phyloP scores from a whole-genome alignment of 2,797 vertebrate species.

The Amblyraja radiata region DNA sequence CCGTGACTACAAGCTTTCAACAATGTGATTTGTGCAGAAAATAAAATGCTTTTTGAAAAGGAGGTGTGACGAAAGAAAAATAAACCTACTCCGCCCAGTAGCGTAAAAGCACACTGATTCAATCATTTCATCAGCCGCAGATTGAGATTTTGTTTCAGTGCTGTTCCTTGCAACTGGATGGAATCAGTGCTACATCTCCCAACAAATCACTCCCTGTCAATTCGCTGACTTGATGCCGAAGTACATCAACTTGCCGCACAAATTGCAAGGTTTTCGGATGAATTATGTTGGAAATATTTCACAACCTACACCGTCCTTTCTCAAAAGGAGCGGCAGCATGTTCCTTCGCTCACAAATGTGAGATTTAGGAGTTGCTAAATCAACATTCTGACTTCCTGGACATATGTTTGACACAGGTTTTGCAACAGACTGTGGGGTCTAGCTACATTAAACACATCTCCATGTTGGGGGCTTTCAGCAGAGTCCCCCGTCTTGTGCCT shows the following conservation, averaged over 20 bases:
- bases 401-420: constrained; percentile 38
- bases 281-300: not conserved
- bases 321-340: not conserved
- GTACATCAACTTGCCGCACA: not conserved
- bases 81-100: not conserved
- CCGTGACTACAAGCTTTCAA: constrained; percentile 10
- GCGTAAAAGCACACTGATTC: not conserved
- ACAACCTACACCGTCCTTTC: not conserved
- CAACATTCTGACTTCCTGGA: constrained; percentile 35
- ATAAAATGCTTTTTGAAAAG: constrained; percentile 15
- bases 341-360: constrained; percentile 31
- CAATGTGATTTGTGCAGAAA: not conserved
- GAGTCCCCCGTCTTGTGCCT: constrained; percentile 9
- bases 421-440: constrained; percentile 30
- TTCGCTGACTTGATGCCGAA: not conserved
- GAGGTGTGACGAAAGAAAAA: not conserved
- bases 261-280: not conserved
- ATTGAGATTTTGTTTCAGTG: not conserved
- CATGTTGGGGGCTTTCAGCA: constrained; percentile 32
- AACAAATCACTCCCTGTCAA: not conserved
- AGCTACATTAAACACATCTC: constrained; percentile 34
- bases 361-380: constrained; percentile 31
- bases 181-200: not conserved
- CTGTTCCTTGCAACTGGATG: not conserved
- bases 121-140: not conserved